Percentiles rank a stretch among this genome's conserved stretches.
Conservation (phyloP, 2,797 vertebrate species). For the Neosilurus mollespiculum region DNA sequence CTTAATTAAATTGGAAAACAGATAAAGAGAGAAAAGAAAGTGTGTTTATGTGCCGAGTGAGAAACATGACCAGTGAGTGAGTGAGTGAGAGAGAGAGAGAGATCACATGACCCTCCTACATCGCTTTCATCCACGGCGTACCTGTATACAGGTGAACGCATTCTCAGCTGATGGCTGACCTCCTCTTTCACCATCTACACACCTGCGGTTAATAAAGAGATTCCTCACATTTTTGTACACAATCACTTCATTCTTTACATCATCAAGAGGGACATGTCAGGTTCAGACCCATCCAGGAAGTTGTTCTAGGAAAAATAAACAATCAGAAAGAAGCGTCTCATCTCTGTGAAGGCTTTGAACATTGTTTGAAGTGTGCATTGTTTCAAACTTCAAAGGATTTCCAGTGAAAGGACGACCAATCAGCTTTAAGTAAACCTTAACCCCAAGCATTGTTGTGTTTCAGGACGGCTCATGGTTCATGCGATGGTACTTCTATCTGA, state of each 20-base stretch:
- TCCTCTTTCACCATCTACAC: constrained; percentile 24
- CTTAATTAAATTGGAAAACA: background rate
- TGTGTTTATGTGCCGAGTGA: background rate
- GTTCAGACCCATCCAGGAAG: constrained; percentile 19
- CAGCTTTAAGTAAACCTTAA: background rate
- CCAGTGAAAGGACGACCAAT: background rate
- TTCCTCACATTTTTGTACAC: constrained; percentile 41
- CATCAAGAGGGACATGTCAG: constrained; percentile 1
- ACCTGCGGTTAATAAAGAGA: constrained; percentile 21
- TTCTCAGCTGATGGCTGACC: constrained; percentile 30
- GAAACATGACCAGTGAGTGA: background rate
- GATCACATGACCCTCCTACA: background rate
- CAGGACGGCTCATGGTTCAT: background rate
- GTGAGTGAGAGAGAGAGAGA: background rate
- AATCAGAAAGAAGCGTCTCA: background rate
- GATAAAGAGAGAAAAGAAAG: background rate
- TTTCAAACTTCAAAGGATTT: constrained; percentile 14
- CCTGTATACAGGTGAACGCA: constrained; percentile 32
- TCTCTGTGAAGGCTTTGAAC: constrained; percentile 3
- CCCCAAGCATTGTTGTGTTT: background rate
- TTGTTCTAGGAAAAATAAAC: constrained; percentile 10
- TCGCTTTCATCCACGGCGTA: background rate
- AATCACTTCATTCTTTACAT: constrained; percentile 6
- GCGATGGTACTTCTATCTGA: background rate
- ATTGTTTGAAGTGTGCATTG: background rate